phyloP scores from a whole-genome alignment of 2,797 vertebrate species.

The Mallotus villosus region DNA sequence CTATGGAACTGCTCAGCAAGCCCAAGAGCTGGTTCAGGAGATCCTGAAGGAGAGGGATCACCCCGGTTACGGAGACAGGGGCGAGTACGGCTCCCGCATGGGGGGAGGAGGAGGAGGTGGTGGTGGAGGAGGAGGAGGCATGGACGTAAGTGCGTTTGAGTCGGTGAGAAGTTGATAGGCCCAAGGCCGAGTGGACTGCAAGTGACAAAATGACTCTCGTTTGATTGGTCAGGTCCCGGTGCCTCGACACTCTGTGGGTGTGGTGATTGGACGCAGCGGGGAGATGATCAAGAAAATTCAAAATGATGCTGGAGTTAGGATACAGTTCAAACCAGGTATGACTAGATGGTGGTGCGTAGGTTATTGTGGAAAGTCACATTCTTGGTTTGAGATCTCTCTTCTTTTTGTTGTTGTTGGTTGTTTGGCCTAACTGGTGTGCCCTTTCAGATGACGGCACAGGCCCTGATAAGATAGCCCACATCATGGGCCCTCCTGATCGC shows the following conservation, averaged over 20 bases:
- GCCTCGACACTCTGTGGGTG: conserved; percentile 48
- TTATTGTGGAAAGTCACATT: background rate
- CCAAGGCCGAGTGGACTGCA: background rate
- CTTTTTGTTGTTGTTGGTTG: background rate
- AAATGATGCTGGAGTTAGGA: conserved; percentile 78
- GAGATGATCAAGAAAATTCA: conserved; percentile 85
- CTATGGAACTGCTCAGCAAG: conserved; percentile 65
- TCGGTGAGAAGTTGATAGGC: background rate
- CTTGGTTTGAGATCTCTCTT: background rate
- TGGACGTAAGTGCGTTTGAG: conserved; percentile 40
- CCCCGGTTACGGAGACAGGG: conserved; percentile 72
- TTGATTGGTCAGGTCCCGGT: conserved; percentile 7
- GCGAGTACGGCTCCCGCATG: conserved; percentile 73
- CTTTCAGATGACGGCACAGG: conserved; percentile 74
- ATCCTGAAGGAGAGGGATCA: conserved; percentile 79
- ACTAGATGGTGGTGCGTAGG: background rate
- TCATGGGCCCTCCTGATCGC: conserved; percentile 80
- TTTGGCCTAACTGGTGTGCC: background rate
- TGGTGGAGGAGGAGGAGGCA: conserved; percentile 41
- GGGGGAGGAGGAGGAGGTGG: conserved; percentile 45
- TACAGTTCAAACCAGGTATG: conserved; percentile 82
- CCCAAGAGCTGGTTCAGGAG: conserved; percentile 82
- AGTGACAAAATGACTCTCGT: too few relatives aligned
- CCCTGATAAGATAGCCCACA: conserved; percentile 79
- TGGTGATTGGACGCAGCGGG: conserved; percentile 80